A percentile compares a stretch with the other conserved stretches of the same genome.
Evolutionary conservation across 2,113 vertebrate genomes (phyloP).

Genomic region (Hipposideros armiger): DNA sequence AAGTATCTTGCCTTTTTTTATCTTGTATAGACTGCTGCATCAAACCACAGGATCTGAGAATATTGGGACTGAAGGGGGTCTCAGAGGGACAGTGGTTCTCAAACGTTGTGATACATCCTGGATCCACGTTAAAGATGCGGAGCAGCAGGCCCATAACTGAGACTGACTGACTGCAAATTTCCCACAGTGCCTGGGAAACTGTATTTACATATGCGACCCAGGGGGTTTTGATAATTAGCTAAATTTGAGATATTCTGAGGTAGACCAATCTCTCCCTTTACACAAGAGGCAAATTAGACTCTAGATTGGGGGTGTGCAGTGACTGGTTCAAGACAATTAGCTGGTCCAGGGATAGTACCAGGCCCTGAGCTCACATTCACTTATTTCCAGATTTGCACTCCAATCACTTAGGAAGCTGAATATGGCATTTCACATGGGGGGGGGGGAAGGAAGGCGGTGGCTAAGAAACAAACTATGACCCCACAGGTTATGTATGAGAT

Average conservation of each 20-base stretch:
- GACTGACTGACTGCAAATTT: neutral
- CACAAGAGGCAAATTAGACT: neutral
- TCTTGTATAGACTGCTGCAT: accelerated
- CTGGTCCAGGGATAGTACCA: accelerated
- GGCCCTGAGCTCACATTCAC: neutral
- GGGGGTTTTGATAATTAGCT: neutral
- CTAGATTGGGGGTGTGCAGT: neutral
- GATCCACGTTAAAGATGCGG: neutral
- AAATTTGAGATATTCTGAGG: neutral
- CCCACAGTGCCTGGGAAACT: no score
- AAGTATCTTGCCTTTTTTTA: neutral
- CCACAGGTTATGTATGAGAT: no score
- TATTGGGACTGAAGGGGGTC: neutral
- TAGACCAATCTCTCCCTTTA: neutral
- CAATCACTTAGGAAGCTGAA: neutral
- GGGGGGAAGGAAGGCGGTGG: no score
- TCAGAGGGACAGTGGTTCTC: neutral
- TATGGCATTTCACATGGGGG: neutral
- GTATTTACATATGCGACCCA: no score
- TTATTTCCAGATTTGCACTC: neutral
- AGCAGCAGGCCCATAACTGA: no score
- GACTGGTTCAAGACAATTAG: neutral
- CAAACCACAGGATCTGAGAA: no score
- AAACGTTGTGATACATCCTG: neutral
- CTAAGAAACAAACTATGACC: neutral